Conservation (phyloP, 2,797 vertebrate genomes). For the Ambastaia sidthimunki region DNA sequence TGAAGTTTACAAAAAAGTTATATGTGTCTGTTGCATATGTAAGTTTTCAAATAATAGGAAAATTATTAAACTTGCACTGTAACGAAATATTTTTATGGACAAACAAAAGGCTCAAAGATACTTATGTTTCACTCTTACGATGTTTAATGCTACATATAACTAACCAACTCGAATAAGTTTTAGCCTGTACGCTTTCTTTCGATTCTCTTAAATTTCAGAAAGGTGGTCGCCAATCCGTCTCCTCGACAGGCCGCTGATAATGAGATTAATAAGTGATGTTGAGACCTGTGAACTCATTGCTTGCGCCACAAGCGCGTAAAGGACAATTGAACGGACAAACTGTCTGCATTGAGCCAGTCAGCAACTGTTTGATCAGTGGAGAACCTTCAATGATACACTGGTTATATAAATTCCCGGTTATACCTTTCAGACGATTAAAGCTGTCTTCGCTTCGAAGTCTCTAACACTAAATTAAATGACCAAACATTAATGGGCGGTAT, state of each 20-base stretch:
- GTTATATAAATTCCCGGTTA: slow-evolving; percentile 13
- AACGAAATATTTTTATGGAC: no score
- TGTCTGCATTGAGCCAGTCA: slow-evolving; percentile 13
- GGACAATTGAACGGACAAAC: slow-evolving; percentile 32
- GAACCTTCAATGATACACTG: slow-evolving; percentile 22
- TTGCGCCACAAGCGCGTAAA: slow-evolving; percentile 33
- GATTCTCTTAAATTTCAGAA: slow-evolving; percentile 16
- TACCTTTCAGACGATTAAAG: slow-evolving; percentile 19
- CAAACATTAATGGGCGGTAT: background rate
- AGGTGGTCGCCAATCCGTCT: slow-evolving; percentile 38
- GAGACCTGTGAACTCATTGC: slow-evolving; percentile 52
- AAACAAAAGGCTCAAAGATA: no score
- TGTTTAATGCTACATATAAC: no score
- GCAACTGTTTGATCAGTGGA: slow-evolving; percentile 57
- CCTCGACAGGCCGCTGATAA: slow-evolving; percentile 48
- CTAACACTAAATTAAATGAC: background rate
- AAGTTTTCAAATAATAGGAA: no score
- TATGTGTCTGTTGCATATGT: no score
- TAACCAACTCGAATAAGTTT: no score
- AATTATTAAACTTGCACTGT: no score
- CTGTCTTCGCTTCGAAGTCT: background rate
- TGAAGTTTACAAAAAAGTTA: no score
- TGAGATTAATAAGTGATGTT: slow-evolving; percentile 55
- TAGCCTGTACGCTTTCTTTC: no score
- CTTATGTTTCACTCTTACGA: no score